Conservation (phyloP, 2,888 invertebrate species). For the Bombyx huttoni region DNA sequence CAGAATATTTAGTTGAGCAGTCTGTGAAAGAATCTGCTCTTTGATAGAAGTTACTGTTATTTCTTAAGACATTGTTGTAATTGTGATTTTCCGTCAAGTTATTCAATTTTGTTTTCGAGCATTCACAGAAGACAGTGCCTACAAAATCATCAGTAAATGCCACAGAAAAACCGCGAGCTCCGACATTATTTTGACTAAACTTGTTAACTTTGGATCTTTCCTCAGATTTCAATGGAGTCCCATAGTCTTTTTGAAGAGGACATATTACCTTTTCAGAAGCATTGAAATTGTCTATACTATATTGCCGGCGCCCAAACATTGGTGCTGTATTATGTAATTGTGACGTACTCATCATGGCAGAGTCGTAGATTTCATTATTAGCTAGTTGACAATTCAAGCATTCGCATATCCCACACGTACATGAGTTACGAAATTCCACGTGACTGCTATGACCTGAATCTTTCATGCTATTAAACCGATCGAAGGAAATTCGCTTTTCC, state of each 20-base stretch:
- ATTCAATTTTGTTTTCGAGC: neutral
- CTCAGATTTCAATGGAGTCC: neutral
- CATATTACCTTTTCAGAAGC: neutral
- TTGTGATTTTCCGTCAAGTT: neutral
- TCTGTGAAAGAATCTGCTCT: neutral
- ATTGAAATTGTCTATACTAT: neutral
- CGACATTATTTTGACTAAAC: neutral
- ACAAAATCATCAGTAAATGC: neutral
- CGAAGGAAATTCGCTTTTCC: neutral
- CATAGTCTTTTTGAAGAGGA: neutral
- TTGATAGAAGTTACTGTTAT: neutral
- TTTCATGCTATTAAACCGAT: conserved; percentile 9
- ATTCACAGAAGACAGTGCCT: neutral
- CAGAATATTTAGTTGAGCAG: neutral
- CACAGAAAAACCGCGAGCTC: too few species aligned
- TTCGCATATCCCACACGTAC: conserved; percentile 17
- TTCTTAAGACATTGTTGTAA: neutral
- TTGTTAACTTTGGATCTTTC: neutral
- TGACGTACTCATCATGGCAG: conserved; percentile 12
- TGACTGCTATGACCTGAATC: neutral
- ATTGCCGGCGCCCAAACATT: neutral
- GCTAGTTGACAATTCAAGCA: conserved; percentile 16
- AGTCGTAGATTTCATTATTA: neutral
- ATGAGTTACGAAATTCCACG: conserved; percentile 5
- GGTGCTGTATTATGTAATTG: neutral